Conservation (phyloP, 2,797 vertebrate species). For the Basileuterus tristriatus region DNA sequence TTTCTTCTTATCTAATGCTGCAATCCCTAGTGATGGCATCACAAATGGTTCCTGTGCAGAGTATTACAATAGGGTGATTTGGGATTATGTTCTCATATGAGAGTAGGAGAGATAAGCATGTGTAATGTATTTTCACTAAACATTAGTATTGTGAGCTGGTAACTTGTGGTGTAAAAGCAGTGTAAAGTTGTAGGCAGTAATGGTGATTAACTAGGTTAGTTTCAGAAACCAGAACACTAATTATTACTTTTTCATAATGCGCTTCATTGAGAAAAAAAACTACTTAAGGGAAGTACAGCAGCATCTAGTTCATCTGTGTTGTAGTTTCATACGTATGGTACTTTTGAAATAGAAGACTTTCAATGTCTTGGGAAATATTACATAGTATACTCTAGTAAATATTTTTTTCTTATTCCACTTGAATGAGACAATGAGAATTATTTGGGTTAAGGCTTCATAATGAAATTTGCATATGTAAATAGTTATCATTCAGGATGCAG, state of each 20-base stretch:
- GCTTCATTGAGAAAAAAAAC: neutral
- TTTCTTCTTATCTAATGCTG: slow-evolving; percentile 18
- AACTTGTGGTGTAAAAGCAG: neutral
- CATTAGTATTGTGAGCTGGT: neutral
- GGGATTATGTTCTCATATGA: slow-evolving; percentile 5
- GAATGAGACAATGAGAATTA: neutral
- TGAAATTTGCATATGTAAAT: neutral
- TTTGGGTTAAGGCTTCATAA: neutral
- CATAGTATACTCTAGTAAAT: neutral
- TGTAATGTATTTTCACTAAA: neutral
- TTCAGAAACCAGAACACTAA: neutral
- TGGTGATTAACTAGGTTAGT: neutral
- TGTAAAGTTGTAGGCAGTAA: neutral
- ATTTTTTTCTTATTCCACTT: neutral
- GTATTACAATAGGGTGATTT: slow-evolving; percentile 4
- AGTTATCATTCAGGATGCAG: neutral
- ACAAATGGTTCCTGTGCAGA: neutral
- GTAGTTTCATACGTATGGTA: neutral
- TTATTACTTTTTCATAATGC: neutral
- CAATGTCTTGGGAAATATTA: neutral
- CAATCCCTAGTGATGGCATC: slow-evolving; percentile 2
- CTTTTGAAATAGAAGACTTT: neutral
- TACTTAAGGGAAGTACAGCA: neutral
- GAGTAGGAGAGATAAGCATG: neutral
- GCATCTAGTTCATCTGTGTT: neutral